A percentile compares a stretch with the other conserved stretches of the same genome.
Evolutionary conservation across 2,113 vertebrate species (phyloP).

Genomic region (Apodemus sylvaticus): DNA sequence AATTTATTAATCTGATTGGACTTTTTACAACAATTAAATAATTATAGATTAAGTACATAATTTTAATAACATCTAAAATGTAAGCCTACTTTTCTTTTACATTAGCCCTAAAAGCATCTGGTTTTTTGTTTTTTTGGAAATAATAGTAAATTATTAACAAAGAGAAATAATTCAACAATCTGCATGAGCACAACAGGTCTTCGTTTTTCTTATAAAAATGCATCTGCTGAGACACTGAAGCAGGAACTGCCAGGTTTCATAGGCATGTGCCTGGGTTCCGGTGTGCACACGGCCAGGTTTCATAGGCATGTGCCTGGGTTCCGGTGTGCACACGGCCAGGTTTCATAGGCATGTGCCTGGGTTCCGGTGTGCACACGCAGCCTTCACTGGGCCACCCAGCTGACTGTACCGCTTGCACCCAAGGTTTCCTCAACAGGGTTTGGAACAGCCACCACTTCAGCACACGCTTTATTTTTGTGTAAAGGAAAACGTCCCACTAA

Average conservation of each 20-base stretch:
- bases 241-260: slow-evolving; percentile 66
- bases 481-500: slow-evolving; percentile 41
- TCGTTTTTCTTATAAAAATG: slow-evolving; percentile 70
- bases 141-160: slow-evolving; percentile 75
- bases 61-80: slow-evolving; percentile 82
- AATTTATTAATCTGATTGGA: slow-evolving; percentile 78
- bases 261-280: slow-evolving; percentile 77
- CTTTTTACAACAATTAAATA: slow-evolving; percentile 71
- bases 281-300: slow-evolving; percentile 69
- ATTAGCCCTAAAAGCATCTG: slow-evolving; percentile 64
- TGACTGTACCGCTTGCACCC: slow-evolving; percentile 58
- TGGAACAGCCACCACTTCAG: slow-evolving; percentile 51
- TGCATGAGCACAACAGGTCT: slow-evolving; percentile 55
- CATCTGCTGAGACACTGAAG: slow-evolving; percentile 75
- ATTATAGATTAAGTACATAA: slow-evolving; percentile 78
- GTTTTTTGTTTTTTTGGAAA: slow-evolving; percentile 73
- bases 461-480: slow-evolving; percentile 64
- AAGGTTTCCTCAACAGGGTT: slow-evolving; percentile 56
- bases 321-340: too few species aligned
- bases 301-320: slow-evolving; percentile 75
- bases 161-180: slow-evolving; percentile 65
- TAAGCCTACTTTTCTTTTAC: slow-evolving; percentile 72
- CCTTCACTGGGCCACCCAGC: slow-evolving; percentile 71
- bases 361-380: slow-evolving; percentile 69
- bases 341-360: slow-evolving; percentile 77